Base-by-base conservation (phyloP, 2,113 vertebrate species). In the Neodon shergylaensis region DNA sequence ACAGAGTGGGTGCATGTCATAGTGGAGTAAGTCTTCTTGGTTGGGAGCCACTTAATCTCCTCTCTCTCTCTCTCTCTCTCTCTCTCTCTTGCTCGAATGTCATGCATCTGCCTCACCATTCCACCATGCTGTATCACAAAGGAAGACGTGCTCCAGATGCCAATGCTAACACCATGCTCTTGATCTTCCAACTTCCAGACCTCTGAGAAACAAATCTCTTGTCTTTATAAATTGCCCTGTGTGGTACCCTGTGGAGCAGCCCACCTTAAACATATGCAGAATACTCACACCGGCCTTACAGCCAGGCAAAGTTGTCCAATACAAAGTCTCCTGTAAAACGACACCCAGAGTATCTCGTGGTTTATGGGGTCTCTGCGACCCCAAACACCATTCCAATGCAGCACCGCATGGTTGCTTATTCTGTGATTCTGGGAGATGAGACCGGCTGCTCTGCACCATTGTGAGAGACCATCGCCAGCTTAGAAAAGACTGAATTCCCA, bases 81-180 rank as follows among this genome's bases (percentile, higher is more conserved):
- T 33, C 14, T 52, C 7, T 11, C 10, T 58, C 19, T 33, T 21
- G 0, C 39, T 65, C 5, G 3, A 26, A 9, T 28, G 9, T 47
- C 49, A 76, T 21, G 4, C 12, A 47, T 61, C 44, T 36, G 3
- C 16, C 26, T 39, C 12, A 19, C 5, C 31, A 24, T 28, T 47
- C 52, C 7, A 47, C 7, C 68, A 63, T 21, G 22, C 9, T 65
- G 6, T 10, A 17, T 13, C 1, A 58, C 1, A 36, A 14, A 19
- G 39, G 21, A 10, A 54, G 22, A 26, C 11, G 4, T 31, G 31
- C 9, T 3, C 19, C n/a, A 54, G 79, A n/a, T 77, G 19, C 28
- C 33, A 24, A 31, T 1, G 22, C 28, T 26, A 24, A 31, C 2
- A 16, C 28, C 26, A 22, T 28, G 7, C 5, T 44, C 58, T 84